Conservation (phyloP, 2,113 vertebrate genomes). For the Brachypteracias leptosomus region DNA sequence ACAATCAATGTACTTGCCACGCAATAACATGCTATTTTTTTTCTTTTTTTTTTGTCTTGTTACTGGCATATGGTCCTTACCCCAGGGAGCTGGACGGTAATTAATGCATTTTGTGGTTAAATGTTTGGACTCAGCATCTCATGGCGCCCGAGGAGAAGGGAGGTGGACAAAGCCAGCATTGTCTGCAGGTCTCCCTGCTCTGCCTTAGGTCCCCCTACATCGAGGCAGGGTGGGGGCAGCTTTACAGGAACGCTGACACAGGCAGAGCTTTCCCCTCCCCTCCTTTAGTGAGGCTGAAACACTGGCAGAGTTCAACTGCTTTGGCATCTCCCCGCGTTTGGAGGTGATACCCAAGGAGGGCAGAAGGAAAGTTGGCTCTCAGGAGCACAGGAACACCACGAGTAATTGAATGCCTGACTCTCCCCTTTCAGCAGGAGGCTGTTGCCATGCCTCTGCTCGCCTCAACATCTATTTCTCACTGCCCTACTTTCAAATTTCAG, state of each 20-base stretch:
- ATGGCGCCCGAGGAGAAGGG: neutral
- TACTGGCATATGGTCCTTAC: neutral
- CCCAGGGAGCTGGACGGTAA: neutral
- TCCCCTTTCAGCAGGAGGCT: neutral
- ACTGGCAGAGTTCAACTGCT: neutral
- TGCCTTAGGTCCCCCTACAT: neutral
- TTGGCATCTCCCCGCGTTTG: neutral
- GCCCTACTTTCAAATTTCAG: slow-evolving; percentile 19
- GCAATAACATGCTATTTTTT: neutral
- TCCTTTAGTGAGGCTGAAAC: neutral
- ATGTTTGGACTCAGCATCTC: slow-evolving; percentile 33
- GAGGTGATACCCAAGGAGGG: neutral
- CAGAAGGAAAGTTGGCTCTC: neutral
- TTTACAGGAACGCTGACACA: neutral
- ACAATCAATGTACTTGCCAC: neutral
- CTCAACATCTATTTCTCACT: neutral
- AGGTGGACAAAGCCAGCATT: slow-evolving; percentile 37
- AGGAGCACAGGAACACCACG: neutral
- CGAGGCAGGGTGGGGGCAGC: neutral
- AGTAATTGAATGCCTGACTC: neutral
- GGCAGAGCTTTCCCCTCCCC: neutral
- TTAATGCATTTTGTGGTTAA: slow-evolving; percentile 39
- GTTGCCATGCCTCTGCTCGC: neutral
- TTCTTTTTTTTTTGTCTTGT: neutral
- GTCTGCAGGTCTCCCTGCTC: neutral